Evolutionary conservation across 2,797 vertebrate genomes (phyloP).

Genomic region (Cynopterus sphinx): DNA sequence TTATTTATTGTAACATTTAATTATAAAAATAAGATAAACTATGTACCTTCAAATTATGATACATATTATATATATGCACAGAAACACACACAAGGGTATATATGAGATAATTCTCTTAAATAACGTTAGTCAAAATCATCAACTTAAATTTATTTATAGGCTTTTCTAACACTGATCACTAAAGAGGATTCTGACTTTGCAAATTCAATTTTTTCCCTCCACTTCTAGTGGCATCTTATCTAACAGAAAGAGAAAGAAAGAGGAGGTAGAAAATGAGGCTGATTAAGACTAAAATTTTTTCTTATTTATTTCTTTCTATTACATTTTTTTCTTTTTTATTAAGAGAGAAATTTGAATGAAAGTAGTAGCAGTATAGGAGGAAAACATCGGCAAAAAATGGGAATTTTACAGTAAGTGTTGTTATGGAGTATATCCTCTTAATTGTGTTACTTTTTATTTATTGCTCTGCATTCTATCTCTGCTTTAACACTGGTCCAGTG

Average conservation of each 20-base stretch:
- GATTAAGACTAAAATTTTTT: not conserved
- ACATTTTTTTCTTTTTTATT: not conserved
- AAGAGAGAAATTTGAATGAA: not conserved
- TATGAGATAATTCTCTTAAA: not conserved
- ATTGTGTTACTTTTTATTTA: not conserved
- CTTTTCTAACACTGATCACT: not conserved
- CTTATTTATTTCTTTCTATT: not conserved
- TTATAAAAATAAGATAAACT: not conserved
- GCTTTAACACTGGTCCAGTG: not conserved
- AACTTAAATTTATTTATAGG: not conserved
- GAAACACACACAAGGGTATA: not conserved
- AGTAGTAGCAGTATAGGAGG: not conserved
- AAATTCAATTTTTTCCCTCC: not conserved
- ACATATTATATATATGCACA: not conserved
- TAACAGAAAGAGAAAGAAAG: not conserved
- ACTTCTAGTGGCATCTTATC: not conserved
- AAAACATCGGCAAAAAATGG: not conserved
- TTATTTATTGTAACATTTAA: not conserved
- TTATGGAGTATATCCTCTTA: not conserved
- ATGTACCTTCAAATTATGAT: not conserved
- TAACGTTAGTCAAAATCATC: not conserved
- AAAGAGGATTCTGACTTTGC: not conserved
- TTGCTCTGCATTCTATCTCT: not conserved
- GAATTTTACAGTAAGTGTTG: not conserved
- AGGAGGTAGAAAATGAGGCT: not conserved